Conservation (phyloP, 2,888 invertebrate genomes). For the Lochmaea crataegi region DNA sequence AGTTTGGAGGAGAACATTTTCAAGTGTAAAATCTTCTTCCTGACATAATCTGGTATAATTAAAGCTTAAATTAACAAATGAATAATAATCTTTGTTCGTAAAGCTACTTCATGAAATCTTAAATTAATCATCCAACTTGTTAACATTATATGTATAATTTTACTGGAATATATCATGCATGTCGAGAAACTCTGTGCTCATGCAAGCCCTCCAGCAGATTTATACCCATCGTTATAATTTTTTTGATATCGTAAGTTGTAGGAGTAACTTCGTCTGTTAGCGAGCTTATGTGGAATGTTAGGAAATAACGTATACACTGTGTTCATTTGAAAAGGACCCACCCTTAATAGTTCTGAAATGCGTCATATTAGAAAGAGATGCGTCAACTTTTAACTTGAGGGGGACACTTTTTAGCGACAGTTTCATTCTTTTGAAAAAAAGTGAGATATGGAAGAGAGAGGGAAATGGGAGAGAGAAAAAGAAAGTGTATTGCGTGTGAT, state of each 20-base stretch:
- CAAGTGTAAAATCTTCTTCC: too few species aligned
- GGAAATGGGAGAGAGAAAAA: too few species aligned
- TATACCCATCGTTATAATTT: conserved; percentile 50
- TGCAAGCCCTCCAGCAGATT: conserved; percentile 48
- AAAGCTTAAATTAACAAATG: not conserved
- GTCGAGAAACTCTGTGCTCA: not conserved
- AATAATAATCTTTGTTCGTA: not conserved
- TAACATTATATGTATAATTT: not conserved
- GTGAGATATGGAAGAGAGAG: too few species aligned
- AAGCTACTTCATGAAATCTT: not conserved
- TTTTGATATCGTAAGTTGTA: conserved; percentile 27
- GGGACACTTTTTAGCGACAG: too few species aligned
- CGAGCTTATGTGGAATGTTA: not conserved
- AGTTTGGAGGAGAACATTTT: too few species aligned
- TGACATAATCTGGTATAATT: too few species aligned
- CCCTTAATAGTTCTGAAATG: too few species aligned
- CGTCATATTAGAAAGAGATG: too few species aligned
- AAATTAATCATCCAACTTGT: conserved; percentile 3
- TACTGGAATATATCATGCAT: conserved; percentile 3
- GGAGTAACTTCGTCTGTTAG: not conserved
- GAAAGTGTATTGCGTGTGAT: too few species aligned
- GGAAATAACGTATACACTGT: not conserved
- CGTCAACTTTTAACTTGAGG: too few species aligned
- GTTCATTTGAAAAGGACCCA: too few species aligned
- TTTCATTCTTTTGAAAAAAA: too few species aligned